phyloP scores from a whole-genome alignment of 1,140 invertebrate species.

The Thaumetopoea pityocampa region DNA sequence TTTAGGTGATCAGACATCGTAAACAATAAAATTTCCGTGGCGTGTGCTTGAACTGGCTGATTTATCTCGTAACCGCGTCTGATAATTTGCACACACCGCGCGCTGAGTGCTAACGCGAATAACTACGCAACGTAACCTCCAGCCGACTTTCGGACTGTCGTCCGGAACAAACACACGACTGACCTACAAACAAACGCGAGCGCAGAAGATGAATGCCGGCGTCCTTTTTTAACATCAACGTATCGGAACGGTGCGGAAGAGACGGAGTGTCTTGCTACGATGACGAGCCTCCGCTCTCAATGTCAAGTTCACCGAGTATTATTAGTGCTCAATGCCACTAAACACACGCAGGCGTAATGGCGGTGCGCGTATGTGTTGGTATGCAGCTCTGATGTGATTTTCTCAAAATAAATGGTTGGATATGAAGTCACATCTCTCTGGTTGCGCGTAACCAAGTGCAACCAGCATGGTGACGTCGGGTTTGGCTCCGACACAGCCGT shows the following conservation, averaged over 20 bases:
- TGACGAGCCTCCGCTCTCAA: slow-evolving; percentile 72
- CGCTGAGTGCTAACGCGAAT: slow-evolving; percentile 44
- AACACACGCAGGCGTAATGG: slow-evolving; percentile 59
- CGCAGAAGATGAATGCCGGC: slow-evolving; percentile 48
- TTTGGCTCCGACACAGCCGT: too few species aligned
- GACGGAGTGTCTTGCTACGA: slow-evolving; percentile 54
- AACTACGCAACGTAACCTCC: slow-evolving; percentile 69
- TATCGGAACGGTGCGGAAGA: slow-evolving; percentile 39
- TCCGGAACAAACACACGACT: slow-evolving; percentile 72
- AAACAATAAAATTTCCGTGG: slow-evolving; percentile 13
- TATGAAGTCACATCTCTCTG: too few species aligned
- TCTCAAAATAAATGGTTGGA: slow-evolving; percentile 19
- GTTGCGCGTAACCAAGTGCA: too few species aligned
- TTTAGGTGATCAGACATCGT: slow-evolving; percentile 4
- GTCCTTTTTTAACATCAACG: slow-evolving; percentile 45
- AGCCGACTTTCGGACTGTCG: slow-evolving; percentile 72
- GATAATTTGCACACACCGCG: slow-evolving; percentile 31
- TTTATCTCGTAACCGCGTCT: slow-evolving; percentile 15
- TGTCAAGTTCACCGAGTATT: slow-evolving; percentile 76
- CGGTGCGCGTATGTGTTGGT: slow-evolving; percentile 34
- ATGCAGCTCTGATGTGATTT: slow-evolving; percentile 24
- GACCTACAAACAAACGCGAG: slow-evolving; percentile 70
- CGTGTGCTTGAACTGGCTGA: slow-evolving; percentile 16
- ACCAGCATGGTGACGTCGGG: too few species aligned
- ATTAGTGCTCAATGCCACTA: slow-evolving; percentile 74